These are phyloP conservation scores for Drosophila mettleri DNA, from an alignment of 2,888 invertebrate species.

Conservation along the genomic window DNA sequence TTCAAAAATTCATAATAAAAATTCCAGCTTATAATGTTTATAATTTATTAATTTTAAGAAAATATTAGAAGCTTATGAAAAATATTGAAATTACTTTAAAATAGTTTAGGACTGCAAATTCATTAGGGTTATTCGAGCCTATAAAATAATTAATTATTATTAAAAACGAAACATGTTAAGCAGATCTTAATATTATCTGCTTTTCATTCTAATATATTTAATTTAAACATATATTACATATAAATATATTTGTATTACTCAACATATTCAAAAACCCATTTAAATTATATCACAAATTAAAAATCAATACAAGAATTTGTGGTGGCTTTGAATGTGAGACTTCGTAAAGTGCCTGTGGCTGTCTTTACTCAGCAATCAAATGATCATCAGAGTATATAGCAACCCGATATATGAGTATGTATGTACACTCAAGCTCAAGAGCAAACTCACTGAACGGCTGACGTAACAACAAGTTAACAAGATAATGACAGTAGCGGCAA, in stretches of 20 bases:
- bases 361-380: slow-evolving; percentile 44
- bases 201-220: too few relatives aligned
- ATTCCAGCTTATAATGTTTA: too few relatives aligned
- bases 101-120: too few relatives aligned
- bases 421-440: slow-evolving; percentile 58
- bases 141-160: too few relatives aligned
- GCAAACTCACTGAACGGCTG: slow-evolving; percentile 70
- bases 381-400: slow-evolving; percentile 50
- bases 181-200: too few relatives aligned
- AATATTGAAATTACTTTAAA: too few relatives aligned
- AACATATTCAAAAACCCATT: neutral
- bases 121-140: too few relatives aligned
- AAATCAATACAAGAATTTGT: slow-evolving; percentile 26
- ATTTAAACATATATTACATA: neutral
- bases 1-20: too few relatives aligned
- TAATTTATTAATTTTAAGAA: too few relatives aligned
- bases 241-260: neutral
- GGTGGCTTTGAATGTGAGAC: slow-evolving; percentile 17
- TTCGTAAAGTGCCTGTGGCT: slow-evolving; percentile 21
- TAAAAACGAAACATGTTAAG: too few relatives aligned
- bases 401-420: slow-evolving; percentile 7
- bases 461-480: slow-evolving; percentile 81
- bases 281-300: neutral
- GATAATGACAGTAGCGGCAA: slow-evolving; percentile 79
- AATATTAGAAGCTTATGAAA: too few relatives aligned